phyloP scores from a whole-genome alignment of 2,113 vertebrate species.

The Percina caprodes region DNA sequence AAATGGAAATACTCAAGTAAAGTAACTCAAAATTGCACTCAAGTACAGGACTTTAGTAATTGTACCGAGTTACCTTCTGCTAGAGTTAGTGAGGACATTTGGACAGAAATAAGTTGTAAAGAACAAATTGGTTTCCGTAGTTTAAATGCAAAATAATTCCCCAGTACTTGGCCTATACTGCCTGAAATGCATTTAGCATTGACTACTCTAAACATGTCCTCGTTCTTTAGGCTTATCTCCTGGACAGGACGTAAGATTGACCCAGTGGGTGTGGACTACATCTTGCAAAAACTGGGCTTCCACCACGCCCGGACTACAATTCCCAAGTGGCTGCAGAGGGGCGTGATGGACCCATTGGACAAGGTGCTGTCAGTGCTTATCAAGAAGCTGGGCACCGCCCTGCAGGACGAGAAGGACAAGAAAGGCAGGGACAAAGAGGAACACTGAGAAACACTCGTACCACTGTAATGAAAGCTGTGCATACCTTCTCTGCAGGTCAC shows the following conservation, averaged over 20 bases:
- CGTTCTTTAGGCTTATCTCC: slow-evolving; percentile 90
- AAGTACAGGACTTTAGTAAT: too few relatives aligned
- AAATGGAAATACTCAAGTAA: too few relatives aligned
- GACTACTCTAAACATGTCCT: neutral
- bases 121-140: neutral
- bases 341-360: slow-evolving; percentile 98
- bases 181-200: neutral
- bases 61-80: too few relatives aligned
- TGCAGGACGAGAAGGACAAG: slow-evolving; percentile 97
- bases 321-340: slow-evolving; percentile 99
- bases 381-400: slow-evolving; percentile 95
- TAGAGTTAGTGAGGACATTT: neutral
- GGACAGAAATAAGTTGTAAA: too few relatives aligned
- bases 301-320: slow-evolving; percentile 99
- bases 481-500: slow-evolving; percentile 16
- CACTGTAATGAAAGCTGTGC: slow-evolving; percentile 55
- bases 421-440: slow-evolving; percentile 96
- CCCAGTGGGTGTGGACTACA: slow-evolving; percentile 98
- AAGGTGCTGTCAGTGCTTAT: slow-evolving; percentile 98
- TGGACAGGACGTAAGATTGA: slow-evolving; percentile 99
- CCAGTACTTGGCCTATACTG: neutral
- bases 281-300: slow-evolving; percentile 97
- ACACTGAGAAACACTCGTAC: slow-evolving; percentile 78
- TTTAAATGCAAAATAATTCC: neutral
- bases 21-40: too few relatives aligned